phyloP scores from a whole-genome alignment of 2,888 invertebrate genomes.

The Parnassius apollo region DNA sequence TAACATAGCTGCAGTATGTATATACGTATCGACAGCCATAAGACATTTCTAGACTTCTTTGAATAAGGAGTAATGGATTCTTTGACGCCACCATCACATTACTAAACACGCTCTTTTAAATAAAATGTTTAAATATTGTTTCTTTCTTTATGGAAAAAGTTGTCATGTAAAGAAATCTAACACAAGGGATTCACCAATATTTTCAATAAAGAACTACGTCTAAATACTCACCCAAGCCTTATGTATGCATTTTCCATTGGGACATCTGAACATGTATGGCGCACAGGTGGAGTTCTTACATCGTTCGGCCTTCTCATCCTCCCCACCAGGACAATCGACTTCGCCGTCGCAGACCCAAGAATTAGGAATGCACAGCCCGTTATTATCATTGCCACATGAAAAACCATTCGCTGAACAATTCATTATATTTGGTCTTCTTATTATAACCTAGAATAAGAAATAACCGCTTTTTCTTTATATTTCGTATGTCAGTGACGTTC shows the following conservation, averaged over 20 bases:
- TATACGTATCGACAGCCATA: too few species aligned
- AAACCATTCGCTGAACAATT: constrained; percentile 57
- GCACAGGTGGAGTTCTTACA: constrained; percentile 86
- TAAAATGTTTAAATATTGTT: too few species aligned
- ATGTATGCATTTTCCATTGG: constrained; percentile 78
- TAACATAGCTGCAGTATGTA: too few species aligned
- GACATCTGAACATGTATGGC: constrained; percentile 87
- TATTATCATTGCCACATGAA: constrained; percentile 54
- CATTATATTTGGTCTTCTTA: constrained; percentile 45
- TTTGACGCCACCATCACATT: too few species aligned
- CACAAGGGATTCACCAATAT: too few species aligned
- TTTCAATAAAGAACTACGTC: background rate
- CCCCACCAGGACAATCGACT: constrained; percentile 87
- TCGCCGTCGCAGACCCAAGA: constrained; percentile 92
- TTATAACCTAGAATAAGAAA: constrained; percentile 13
- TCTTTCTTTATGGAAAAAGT: too few species aligned
- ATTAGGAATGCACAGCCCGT: constrained; percentile 85
- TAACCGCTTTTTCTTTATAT: too few species aligned
- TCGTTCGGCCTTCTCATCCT: constrained; percentile 84
- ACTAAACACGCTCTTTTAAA: too few species aligned
- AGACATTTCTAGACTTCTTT: too few species aligned
- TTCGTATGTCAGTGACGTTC: too few species aligned
- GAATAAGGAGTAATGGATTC: too few species aligned
- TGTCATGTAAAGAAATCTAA: too few species aligned
- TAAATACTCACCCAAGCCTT: constrained; percentile 76